These are phyloP conservation scores for Gymnorhina tibicen DNA, from an alignment of 2,113 vertebrate species.

Conservation along the genomic window DNA sequence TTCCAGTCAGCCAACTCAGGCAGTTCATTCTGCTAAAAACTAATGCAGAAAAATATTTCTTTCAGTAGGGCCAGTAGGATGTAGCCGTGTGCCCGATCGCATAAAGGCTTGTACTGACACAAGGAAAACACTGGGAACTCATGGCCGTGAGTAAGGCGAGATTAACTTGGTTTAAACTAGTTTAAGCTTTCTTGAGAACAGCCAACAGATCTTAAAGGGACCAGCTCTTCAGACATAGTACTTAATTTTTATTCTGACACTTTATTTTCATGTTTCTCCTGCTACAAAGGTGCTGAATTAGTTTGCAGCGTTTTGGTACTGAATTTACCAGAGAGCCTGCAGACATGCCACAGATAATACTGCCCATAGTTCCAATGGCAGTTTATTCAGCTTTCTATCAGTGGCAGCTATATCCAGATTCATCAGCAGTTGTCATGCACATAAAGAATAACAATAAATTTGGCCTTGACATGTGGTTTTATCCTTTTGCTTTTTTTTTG, in stretches of 20 bases:
- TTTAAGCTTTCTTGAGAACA: background rate
- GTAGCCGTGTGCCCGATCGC: rapidly evolving
- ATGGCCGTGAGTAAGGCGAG: background rate
- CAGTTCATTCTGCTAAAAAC: background rate
- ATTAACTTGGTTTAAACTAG: background rate
- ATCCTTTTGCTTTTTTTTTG: background rate
- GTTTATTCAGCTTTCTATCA: background rate
- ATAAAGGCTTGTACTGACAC: background rate
- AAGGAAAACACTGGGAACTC: background rate
- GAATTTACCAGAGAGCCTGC: background rate
- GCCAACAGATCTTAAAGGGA: background rate
- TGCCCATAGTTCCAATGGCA: background rate
- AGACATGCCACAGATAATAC: background rate
- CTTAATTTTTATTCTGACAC: background rate
- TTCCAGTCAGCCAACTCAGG: background rate
- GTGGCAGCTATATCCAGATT: background rate
- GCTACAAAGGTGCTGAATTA: background rate
- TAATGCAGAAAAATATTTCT: background rate
- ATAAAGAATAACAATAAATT: background rate
- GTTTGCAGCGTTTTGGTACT: background rate
- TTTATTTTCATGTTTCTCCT: background rate
- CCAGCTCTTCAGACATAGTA: background rate
- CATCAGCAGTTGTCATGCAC: background rate
- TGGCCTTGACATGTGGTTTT: background rate
- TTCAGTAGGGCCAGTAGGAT: background rate